Percentiles rank a stretch among this genome's conserved stretches.
These are phyloP conservation scores for Lissocephala sabroskyi DNA, from an alignment of 2,888 invertebrate species.

Conservation along the genomic window DNA sequence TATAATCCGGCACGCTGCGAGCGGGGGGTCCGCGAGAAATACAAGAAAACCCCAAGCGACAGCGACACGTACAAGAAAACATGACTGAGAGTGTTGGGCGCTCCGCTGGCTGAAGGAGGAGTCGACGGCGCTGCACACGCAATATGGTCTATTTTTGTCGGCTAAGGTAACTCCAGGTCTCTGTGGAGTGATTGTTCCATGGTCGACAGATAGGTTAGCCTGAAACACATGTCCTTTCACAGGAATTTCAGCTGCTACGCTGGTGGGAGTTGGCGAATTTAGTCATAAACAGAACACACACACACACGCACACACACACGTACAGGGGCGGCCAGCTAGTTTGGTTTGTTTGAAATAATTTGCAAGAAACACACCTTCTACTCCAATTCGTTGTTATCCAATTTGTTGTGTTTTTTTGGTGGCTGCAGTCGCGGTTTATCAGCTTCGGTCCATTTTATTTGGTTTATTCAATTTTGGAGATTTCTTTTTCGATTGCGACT, in stretches of 20 bases:
- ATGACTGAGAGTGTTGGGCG: constrained; percentile 43
- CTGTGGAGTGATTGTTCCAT: constrained; percentile 24
- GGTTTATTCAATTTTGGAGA: too few relatives aligned
- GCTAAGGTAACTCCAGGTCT: constrained; percentile 40
- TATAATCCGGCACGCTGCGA: constrained; percentile 35
- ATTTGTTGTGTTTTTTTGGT: too few relatives aligned
- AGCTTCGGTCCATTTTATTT: too few relatives aligned
- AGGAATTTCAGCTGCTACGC: constrained; percentile 34
- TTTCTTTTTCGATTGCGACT: too few relatives aligned
- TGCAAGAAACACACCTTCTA: constrained; percentile 23
- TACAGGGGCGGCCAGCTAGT: constrained; percentile 17
- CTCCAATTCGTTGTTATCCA: neutral
- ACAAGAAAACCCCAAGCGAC: constrained; percentile 26
- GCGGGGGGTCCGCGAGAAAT: constrained; percentile 24
- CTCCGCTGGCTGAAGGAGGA: constrained; percentile 17
- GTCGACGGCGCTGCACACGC: constrained; percentile 33
- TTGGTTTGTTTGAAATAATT: constrained; percentile 31
- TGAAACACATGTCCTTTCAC: constrained; percentile 21
- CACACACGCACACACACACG: constrained; percentile 25
- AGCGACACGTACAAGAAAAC: constrained; percentile 42
- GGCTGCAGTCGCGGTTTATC: too few relatives aligned
- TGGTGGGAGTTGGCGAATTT: too few relatives aligned
- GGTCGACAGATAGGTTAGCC: constrained; percentile 11
- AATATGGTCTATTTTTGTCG: constrained; percentile 56
- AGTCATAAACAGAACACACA: constrained; percentile 16